Evolutionary conservation across 2,888 invertebrate genomes (phyloP), one percentile per base, ranked within the genome.

Genomic region (Beris morrisii): DNA sequence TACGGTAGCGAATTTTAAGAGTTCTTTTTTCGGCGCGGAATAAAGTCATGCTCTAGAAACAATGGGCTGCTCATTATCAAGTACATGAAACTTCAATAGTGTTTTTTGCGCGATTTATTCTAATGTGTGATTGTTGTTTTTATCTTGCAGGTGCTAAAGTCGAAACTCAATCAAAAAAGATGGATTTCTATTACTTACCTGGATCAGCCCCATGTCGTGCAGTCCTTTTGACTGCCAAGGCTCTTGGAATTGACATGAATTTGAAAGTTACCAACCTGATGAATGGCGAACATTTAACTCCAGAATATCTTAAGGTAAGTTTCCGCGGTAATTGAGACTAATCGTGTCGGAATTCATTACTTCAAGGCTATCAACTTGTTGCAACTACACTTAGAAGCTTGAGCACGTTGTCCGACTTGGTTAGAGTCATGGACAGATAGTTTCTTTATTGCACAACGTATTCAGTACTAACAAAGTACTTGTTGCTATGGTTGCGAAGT

Each of bases 161-260:
- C 5, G 30, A 55, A 48, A 55, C 45, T 45, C 53, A 67, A 32
- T 5, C 50, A 57, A 4, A 43, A 56, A 73, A 69, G 22, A 80
- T 88, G 76, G 88, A 89, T 78, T 83, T 88, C 68, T 90, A 90
- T 79, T 85, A 87, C 74, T 74, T 84, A 67, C 84, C 84, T 32
- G 86, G 84, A 74, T 89, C 88, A 67, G 78, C 86, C 0, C 89
- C 90, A 59, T 89, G 88, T 81, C 84, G 89, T 59, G 78, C 85
- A 4, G 88, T 88, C 22, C 79, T 85, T 58, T 81, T 90, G 73
- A 81, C 84, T 1, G 89, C 89, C 32, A 87, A 87, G 72, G 86
- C 87, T 54, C 70, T 90, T 15, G 88, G 86, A 7, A 80, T 90
- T 55, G 84, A 88, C 4, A 75, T 90, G 55, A 89, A 90, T 75